Percentiles rank a stretch among this genome's conserved stretches.
phyloP scores from a whole-genome alignment of 1,140 invertebrate genomes.

The Habropoda laboriosa region DNA sequence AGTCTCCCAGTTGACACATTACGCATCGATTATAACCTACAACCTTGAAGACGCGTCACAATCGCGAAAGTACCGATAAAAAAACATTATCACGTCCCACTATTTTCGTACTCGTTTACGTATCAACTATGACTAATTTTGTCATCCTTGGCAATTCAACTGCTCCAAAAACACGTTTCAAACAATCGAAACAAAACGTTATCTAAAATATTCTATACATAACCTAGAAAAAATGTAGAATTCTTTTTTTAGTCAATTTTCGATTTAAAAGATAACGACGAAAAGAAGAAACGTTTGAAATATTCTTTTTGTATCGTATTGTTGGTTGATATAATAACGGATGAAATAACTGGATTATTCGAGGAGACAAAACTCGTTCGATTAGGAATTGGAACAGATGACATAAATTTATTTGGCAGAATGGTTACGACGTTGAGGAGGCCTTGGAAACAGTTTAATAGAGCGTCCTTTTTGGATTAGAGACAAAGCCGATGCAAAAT shows the following conservation, averaged over 20 bases:
- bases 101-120: neutral
- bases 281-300: too few relatives aligned
- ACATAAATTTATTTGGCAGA: constrained; percentile 45
- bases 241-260: neutral
- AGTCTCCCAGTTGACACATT: neutral
- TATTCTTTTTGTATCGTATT: too few relatives aligned
- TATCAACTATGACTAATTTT: neutral
- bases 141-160: too few relatives aligned
- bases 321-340: neutral
- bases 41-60: neutral
- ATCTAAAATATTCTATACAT: too few relatives aligned
- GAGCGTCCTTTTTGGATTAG: constrained; percentile 48
- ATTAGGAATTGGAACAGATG: constrained; percentile 34
- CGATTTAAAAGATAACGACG: too few relatives aligned
- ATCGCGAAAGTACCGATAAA: neutral
- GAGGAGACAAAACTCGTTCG: neutral
- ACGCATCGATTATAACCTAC: neutral
- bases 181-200: too few relatives aligned
- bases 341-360: neutral
- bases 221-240: too few relatives aligned
- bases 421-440: constrained; percentile 5
- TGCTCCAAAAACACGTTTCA: neutral
- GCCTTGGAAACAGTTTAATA: constrained; percentile 44
- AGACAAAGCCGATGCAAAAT: constrained; percentile 41
- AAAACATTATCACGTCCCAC: neutral